phyloP scores from a whole-genome alignment of 2,797 vertebrate genomes.

The Leptoclinus maculatus region DNA sequence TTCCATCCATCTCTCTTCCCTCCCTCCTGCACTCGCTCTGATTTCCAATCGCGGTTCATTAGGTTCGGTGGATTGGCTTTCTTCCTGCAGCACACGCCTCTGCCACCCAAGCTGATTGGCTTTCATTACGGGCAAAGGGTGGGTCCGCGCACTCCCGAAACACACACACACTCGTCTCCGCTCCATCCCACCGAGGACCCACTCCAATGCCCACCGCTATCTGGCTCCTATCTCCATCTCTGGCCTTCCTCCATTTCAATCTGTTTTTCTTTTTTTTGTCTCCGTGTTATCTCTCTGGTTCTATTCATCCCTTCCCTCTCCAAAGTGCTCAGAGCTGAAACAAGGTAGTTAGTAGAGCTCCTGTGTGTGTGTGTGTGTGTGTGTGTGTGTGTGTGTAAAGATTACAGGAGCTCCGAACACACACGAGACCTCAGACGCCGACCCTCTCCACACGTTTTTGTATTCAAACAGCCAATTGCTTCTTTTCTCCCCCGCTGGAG shows the following conservation, averaged over 20 bases:
- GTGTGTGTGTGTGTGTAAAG: slow-evolving; percentile 4
- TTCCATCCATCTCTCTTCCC: slow-evolving; percentile 21
- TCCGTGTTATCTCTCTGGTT: slow-evolving; percentile 38
- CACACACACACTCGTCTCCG: neutral
- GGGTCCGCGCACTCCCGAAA: slow-evolving; percentile 8
- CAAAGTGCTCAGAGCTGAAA: slow-evolving; percentile 49
- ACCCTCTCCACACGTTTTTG: slow-evolving; percentile 25
- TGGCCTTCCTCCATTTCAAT: slow-evolving; percentile 67
- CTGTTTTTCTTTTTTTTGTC: slow-evolving; percentile 1
- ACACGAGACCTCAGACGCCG: slow-evolving; percentile 17
- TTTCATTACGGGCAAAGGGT: slow-evolving; percentile 79
- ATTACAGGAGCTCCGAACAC: slow-evolving; percentile 13
- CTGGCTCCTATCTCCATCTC: slow-evolving; percentile 59
- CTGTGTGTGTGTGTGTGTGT: slow-evolving; percentile 12
- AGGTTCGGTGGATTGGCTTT: slow-evolving; percentile 80
- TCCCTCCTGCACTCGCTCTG: slow-evolving; percentile 50
- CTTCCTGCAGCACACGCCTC: slow-evolving; percentile 71
- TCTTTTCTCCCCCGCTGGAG: neutral
- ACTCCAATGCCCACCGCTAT: slow-evolving; percentile 60
- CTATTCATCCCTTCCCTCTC: slow-evolving; percentile 57
- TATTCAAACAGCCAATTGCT: slow-evolving; percentile 35
- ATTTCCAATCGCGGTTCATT: slow-evolving; percentile 86
- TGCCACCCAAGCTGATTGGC: slow-evolving; percentile 80
- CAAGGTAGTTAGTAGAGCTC: slow-evolving; percentile 43
- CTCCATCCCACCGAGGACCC: slow-evolving; percentile 58